Evolutionary conservation across 1,140 invertebrate genomes (phyloP), one percentile per base, ranked within the genome.

Genomic region (Diorhabda elongata): DNA sequence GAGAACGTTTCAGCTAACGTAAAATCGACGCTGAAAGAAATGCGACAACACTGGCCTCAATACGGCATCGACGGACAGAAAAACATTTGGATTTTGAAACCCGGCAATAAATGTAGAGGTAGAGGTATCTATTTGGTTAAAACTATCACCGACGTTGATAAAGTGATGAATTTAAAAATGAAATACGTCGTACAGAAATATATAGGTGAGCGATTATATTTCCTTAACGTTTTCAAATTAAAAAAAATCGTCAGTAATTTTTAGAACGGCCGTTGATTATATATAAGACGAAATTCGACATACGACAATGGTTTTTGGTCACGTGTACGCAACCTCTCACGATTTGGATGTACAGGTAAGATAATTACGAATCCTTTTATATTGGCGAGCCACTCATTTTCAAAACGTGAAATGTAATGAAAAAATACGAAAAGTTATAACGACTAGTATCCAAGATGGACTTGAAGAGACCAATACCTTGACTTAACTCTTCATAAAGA

Each of bases 61-160:
- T 86, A 90, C 64, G 86, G 90, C 2, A 86, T 93, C 69, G 95
- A 96, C 79, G 95, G 94, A 1, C 83, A 87, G 57, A 86, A 89
- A 67, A 97, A 97, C 81, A 88, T 97, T 64, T 98, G 96, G 96
- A 98, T 98, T 73, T 86, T 97, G 42, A 98, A 98, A 81, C 96
- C 96, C 0, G 94, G 95, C 8, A 95, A 95, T 64, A 93, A 95
- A 80, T 97, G 94, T 71, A 86, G 95, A 3, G 96, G 96, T 0
- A 85, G 93, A 74, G 96, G 95, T 58, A 97, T 98, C 68, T 87
- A 91, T 11, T 84, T 97, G 42, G 89, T 94, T 85, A 92, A 95
- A 79, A 90, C 90, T 77, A 84, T 97, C 7, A 92, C 95, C 71
- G 92, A 94, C 74, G 95, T 98, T 56, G 81, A 95, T 71, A 88